These are phyloP conservation scores for Aleiodes leptofemur DNA, from an alignment of 2,888 invertebrate genomes.

Conservation along the genomic window DNA sequence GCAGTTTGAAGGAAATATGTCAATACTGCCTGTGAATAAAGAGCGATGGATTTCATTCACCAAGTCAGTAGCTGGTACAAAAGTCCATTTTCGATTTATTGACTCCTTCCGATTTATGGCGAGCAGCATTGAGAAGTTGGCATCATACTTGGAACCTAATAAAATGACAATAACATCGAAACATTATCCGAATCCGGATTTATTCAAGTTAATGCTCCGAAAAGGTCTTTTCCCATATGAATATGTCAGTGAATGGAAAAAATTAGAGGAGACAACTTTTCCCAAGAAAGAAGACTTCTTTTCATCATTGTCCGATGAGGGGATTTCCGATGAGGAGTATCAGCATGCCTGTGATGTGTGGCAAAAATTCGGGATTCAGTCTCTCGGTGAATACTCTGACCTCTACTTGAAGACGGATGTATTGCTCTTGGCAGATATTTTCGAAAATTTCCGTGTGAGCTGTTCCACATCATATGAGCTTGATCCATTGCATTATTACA, in stretches of 20 bases:
- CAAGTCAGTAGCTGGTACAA: background rate
- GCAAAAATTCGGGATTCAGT: slow-evolving; percentile 25
- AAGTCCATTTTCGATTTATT: background rate
- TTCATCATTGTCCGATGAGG: slow-evolving; percentile 47
- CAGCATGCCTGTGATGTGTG: slow-evolving; percentile 30
- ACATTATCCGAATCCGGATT: background rate
- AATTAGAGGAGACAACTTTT: slow-evolving; percentile 27
- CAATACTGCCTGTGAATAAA: background rate
- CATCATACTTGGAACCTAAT: background rate
- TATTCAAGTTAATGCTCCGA: background rate
- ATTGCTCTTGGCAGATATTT: slow-evolving; percentile 44
- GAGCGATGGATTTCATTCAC: background rate
- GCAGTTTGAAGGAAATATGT: background rate
- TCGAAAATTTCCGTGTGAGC: slow-evolving; percentile 49
- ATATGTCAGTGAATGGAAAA: slow-evolving; percentile 58
- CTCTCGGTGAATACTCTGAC: slow-evolving; percentile 21
- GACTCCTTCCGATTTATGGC: background rate
- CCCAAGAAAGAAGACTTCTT: slow-evolving; percentile 54
- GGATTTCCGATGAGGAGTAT: too few relatives aligned
- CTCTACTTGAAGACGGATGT: background rate
- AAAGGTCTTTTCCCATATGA: slow-evolving; percentile 69
- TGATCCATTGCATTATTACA: too few relatives aligned
- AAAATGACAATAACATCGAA: background rate
- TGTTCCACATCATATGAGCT: slow-evolving; percentile 43
- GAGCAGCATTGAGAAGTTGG: background rate